phyloP scores from a whole-genome alignment of 2,113 vertebrate species.

The Enhydra lutris region DNA sequence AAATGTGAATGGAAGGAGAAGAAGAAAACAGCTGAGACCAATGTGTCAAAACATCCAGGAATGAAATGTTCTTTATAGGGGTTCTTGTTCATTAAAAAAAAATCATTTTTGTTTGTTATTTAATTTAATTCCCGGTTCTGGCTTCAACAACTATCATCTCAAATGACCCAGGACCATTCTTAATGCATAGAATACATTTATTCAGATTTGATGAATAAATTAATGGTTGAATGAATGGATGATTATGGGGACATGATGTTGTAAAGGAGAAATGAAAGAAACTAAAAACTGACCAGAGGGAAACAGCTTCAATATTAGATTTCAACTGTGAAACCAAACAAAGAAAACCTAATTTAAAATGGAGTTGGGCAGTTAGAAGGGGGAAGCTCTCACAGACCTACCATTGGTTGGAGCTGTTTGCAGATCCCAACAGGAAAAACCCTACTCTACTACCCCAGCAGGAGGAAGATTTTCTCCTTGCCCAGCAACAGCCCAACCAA shows the following conservation, averaged over 20 bases:
- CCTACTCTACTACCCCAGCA: not conserved
- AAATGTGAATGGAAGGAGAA: not conserved
- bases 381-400: not conserved
- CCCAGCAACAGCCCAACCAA: not conserved
- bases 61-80: not conserved
- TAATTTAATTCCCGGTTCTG: conserved; percentile 7
- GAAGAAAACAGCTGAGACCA: not conserved
- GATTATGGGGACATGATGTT: not conserved
- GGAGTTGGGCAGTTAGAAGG: not conserved
- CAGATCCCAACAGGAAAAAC: not conserved
- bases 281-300: conserved; percentile 6
- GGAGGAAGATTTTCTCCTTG: not conserved
- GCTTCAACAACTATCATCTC: conserved; percentile 23
- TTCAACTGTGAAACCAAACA: not conserved
- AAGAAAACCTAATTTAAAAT: not conserved
- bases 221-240: conserved; percentile 35
- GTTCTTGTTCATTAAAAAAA: not conserved
- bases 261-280: conserved; percentile 53
- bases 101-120: not conserved
- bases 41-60: not conserved
- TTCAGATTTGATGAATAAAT: conserved; percentile 34
- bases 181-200: not conserved
- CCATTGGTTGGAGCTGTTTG: not conserved
- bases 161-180: not conserved
- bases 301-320: conserved; percentile 26